phyloP scores from a whole-genome alignment of 2,888 invertebrate species.

The Criorhina ranunculi region DNA sequence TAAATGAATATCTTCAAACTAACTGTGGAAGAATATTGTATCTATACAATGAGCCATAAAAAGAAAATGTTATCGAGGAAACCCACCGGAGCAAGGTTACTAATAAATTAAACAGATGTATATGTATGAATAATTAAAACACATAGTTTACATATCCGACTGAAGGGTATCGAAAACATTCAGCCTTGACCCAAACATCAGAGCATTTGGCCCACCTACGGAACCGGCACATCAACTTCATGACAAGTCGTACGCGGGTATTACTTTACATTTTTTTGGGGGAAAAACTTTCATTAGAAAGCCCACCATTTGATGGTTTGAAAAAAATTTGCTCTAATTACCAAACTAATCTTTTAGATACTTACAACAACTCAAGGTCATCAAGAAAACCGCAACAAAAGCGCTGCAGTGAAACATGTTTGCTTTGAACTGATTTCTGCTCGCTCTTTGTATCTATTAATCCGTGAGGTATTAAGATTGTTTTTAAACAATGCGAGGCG shows the following conservation, averaged over 20 bases:
- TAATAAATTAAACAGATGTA: constrained; percentile 37
- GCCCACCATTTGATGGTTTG: neutral
- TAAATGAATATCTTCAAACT: neutral
- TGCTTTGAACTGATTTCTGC: constrained; percentile 67
- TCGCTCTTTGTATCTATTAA: constrained; percentile 28
- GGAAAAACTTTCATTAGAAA: constrained; percentile 29
- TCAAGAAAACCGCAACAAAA: constrained; percentile 63
- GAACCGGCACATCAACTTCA: constrained; percentile 60
- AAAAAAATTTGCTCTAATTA: constrained; percentile 23
- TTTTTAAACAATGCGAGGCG: constrained; percentile 10
- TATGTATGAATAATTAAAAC: constrained; percentile 33
- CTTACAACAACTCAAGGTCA: constrained; percentile 70
- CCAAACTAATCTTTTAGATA: constrained; percentile 31
- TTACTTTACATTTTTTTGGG: too few relatives aligned
- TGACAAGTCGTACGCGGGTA: neutral
- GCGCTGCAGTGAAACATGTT: constrained; percentile 63
- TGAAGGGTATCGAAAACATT: constrained; percentile 45
- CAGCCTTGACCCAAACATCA: constrained; percentile 70
- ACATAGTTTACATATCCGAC: constrained; percentile 40
- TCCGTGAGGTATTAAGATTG: constrained; percentile 20
- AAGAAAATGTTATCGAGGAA: constrained; percentile 23
- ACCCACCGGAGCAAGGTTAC: constrained; percentile 55
- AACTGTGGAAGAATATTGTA: neutral
- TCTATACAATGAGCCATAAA: neutral
- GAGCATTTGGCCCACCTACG: constrained; percentile 33